These are phyloP conservation scores for Bradypodion ventrale DNA, from an alignment of 2,797 vertebrate species.

Conservation along the genomic window DNA sequence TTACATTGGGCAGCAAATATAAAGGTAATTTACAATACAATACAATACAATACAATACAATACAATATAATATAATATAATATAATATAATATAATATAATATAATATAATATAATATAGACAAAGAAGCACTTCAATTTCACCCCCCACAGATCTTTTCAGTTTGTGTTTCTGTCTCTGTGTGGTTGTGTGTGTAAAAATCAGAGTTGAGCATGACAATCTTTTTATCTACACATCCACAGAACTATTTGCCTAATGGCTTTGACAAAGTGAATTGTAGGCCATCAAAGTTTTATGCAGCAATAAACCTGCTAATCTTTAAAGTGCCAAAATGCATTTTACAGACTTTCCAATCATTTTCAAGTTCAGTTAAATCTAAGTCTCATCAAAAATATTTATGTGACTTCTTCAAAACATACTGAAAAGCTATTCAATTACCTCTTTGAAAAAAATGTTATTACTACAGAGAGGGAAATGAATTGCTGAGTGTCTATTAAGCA, in stretches of 20 bases:
- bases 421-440: not conserved
- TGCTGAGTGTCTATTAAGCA: conserved; percentile 30
- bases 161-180: not conserved
- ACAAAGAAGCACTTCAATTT: not conserved
- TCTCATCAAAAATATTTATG: not conserved
- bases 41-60: no score
- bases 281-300: not conserved
- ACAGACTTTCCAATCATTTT: conserved; percentile 11
- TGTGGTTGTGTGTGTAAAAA: not conserved
- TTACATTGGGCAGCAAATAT: not conserved
- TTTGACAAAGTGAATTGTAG: not conserved
- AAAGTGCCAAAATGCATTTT: not conserved
- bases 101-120: not conserved
- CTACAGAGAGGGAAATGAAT: conserved; percentile 20
- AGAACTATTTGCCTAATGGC: not conserved
- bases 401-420: conserved; percentile 29
- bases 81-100: no score
- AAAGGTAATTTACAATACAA: not conserved
- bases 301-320: not conserved
- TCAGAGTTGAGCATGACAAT: no score
- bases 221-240: not conserved
- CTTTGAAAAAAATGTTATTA: not conserved
- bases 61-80: no score
- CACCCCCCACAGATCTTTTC: not conserved
- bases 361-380: not conserved